phyloP scores from a whole-genome alignment of 92 coral and sea anemone species.

The Blastomussa wellsi region DNA sequence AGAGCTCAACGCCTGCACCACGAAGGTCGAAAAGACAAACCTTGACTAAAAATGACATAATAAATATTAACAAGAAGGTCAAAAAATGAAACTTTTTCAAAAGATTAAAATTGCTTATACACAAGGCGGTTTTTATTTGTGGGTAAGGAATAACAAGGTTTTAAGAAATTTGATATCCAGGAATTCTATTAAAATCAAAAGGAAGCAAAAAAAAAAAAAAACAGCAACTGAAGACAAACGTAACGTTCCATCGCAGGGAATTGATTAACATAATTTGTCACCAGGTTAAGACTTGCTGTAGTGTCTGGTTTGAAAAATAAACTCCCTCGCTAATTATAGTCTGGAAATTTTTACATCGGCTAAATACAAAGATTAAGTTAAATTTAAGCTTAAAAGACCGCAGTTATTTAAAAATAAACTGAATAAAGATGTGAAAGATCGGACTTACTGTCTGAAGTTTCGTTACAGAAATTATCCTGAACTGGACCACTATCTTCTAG shows the following conservation, averaged over 20 bases:
- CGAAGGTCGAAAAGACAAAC: not conserved
- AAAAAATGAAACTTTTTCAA: no score
- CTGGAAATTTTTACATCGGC: slow-evolving; percentile 10
- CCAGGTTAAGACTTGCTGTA: not conserved
- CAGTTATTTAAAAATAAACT: slow-evolving; percentile 31
- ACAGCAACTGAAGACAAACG: no score
- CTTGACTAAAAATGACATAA: not conserved
- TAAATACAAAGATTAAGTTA: slow-evolving; percentile 39
- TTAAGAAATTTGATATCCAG: not conserved
- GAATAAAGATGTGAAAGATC: not conserved
- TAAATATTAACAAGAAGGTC: not conserved
- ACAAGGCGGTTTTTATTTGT: not conserved
- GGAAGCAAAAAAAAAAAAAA: no score
- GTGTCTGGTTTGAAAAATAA: slow-evolving; percentile 27
- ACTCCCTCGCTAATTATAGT: slow-evolving; percentile 29
- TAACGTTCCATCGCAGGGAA: no score
- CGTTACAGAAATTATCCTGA: not conserved
- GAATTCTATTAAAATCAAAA: not conserved
- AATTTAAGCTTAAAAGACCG: slow-evolving; percentile 12
- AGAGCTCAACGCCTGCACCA: not conserved
- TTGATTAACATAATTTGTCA: not conserved
- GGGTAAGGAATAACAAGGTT: not conserved
- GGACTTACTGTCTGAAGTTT: slow-evolving; percentile 17
- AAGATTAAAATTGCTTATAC: no score
- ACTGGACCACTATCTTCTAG: not conserved